Base-by-base conservation (phyloP, 2,113 vertebrate species). In the Thymallus thymallus region DNA sequence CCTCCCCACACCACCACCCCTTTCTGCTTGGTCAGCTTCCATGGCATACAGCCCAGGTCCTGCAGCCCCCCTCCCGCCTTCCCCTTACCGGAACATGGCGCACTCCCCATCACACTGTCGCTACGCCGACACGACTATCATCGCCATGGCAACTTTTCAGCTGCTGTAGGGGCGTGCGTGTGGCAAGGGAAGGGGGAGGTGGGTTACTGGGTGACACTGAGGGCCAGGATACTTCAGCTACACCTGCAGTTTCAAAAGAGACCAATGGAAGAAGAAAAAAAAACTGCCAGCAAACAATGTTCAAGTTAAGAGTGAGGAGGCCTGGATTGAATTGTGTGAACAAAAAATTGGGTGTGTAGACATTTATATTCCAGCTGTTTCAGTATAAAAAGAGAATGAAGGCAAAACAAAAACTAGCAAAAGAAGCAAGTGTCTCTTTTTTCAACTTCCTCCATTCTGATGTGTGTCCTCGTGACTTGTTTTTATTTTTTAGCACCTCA, bases 11-110 rank as follows among this genome's bases (percentile, higher is more conserved):
- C 80, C 78, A 3, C 77, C 64, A 35, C 71, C 26, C 55, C 82
- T 92, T 94, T 94, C 88, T 93, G 92, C 82, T 93, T 94, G 87
- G 88, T 88, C 80, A 93, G 87, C 82, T 93, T 93, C 93, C 93
- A 94, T 62, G 91, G 93, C 91, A 94, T 93, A 76, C 93, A 94
- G 77, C 91, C 91, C 79, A 94, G 83, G 80, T 93, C 92, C 73
- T 92, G 90, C 69, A 93, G 85, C 60, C 90, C 83, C 20, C 90
- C 91, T 69, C 91, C 91, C 83, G 85, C 92, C 91, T 88, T 92
- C 84, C 92, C 91, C 18, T 89, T 85, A 18, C 88, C 90, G 63
- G 91, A 86, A 85, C 88, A 91, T 18, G 92, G 92, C 80, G 89
- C 85, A 72, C 92, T 94, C 73, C 92, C 92, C 93, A 94, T 94